phyloP scores from a whole-genome alignment of 2,888 invertebrate genomes.

The Drosophila paracracens region DNA sequence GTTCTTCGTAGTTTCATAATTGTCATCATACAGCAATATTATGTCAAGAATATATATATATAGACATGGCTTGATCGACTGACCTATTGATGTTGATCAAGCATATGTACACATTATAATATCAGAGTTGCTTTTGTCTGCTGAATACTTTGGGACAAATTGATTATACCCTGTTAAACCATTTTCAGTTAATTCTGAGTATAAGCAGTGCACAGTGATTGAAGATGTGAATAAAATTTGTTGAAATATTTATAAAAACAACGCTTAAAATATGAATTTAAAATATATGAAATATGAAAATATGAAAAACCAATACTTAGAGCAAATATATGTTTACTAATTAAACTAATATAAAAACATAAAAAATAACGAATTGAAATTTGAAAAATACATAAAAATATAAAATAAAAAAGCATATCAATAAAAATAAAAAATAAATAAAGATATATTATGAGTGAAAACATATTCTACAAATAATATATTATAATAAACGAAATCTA shows the following conservation, averaged over 20 bases:
- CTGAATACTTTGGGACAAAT: not conserved
- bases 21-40: not conserved
- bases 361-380: not conserved
- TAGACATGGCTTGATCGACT: not conserved
- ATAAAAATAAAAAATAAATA: not conserved
- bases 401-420: too few species aligned
- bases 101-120: not conserved
- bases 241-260: not conserved
- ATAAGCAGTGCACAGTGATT: constrained; percentile 23
- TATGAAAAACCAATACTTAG: too few species aligned
- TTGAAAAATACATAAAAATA: not conserved
- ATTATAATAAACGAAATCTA: too few species aligned
- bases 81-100: not conserved
- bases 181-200: not conserved
- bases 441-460: not conserved
- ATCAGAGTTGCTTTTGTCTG: not conserved
- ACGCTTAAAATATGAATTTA: not conserved
- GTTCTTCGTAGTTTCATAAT: too few species aligned
- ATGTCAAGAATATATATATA: not conserved
- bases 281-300: too few species aligned
- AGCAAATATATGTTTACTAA: not conserved
- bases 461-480: not conserved
- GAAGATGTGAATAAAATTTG: not conserved
- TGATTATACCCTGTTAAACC: not conserved
- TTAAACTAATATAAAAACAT: too few species aligned